Percentiles rank a stretch among this genome's conserved stretches.
phyloP scores from a whole-genome alignment of 2,113 vertebrate genomes.

The Elgaria multicarinata region DNA sequence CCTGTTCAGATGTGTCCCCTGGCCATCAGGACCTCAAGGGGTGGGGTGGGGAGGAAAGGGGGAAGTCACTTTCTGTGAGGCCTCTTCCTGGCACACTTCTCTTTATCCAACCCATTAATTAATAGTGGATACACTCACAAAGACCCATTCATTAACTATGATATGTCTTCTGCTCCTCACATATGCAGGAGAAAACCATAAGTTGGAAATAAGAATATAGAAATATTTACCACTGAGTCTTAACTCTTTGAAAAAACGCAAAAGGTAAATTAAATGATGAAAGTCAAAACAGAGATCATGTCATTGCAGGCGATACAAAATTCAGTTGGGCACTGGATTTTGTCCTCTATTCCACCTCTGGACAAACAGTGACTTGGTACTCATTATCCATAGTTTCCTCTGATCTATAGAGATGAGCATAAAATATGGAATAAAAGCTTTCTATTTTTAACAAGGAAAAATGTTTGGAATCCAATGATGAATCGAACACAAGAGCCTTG shows the following conservation, averaged over 20 bases:
- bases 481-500: slow-evolving; percentile 49
- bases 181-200: not conserved
- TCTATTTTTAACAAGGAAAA: slow-evolving; percentile 44
- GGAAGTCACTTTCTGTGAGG: not conserved
- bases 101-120: not conserved
- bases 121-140: not conserved
- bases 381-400: slow-evolving; percentile 29
- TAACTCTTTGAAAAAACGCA: slow-evolving; percentile 52
- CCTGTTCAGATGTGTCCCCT: not conserved
- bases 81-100: not conserved
- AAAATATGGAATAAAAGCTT: slow-evolving; percentile 35
- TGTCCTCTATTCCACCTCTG: slow-evolving; percentile 26
- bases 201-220: slow-evolving; percentile 8
- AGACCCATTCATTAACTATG: not conserved
- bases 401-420: slow-evolving; percentile 41
- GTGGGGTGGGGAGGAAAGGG: not conserved
- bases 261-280: slow-evolving; percentile 56
- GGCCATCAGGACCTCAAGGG: not conserved
- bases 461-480: slow-evolving; percentile 2
- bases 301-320: slow-evolving; percentile 31
- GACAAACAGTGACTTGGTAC: slow-evolving; percentile 36
- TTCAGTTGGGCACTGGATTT: slow-evolving; percentile 20
- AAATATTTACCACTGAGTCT: slow-evolving; percentile 63
- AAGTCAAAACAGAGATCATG: not conserved
- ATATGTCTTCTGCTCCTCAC: not conserved